Percentiles rank a stretch among this genome's conserved stretches.
Conservation (phyloP, 2,888 invertebrate species). For the Nymphalis urticae region DNA sequence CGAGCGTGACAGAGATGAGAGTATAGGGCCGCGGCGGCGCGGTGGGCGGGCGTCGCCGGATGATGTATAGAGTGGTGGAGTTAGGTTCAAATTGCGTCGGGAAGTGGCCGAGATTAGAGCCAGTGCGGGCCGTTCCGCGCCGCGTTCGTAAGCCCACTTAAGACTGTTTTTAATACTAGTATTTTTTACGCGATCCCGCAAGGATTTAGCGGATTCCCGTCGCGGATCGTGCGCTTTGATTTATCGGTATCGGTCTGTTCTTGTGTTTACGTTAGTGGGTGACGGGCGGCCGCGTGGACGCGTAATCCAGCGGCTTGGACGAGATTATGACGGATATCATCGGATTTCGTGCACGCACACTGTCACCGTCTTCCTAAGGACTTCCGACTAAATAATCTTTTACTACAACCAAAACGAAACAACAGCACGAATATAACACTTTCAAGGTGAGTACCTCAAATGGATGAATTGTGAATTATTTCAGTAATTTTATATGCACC, state of each 20-base stretch:
- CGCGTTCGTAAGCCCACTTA: slow-evolving; percentile 86
- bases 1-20: slow-evolving; percentile 52
- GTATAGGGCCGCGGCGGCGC: slow-evolving; percentile 63
- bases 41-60: slow-evolving; percentile 80
- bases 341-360: slow-evolving; percentile 71
- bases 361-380: slow-evolving; percentile 60
- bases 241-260: slow-evolving; percentile 79
- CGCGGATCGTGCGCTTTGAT: slow-evolving; percentile 79
- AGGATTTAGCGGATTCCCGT: slow-evolving; percentile 81
- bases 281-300: slow-evolving; percentile 68
- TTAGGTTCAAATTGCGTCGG: slow-evolving; percentile 88
- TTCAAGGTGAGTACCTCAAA: slow-evolving; percentile 7
- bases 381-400: slow-evolving; percentile 15
- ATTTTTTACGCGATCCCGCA: slow-evolving; percentile 82
- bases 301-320: slow-evolving; percentile 75
- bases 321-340: slow-evolving; percentile 78
- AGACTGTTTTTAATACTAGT: slow-evolving; percentile 88
- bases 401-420: slow-evolving; percentile 14
- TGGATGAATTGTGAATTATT: not conserved
- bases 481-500: not conserved
- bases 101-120: slow-evolving; percentile 88
- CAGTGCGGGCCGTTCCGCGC: slow-evolving; percentile 84
- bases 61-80: slow-evolving; percentile 89
- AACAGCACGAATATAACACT: slow-evolving; percentile 2
- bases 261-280: slow-evolving; percentile 77